A percentile compares a stretch with the other conserved stretches of the same genome.
Evolutionary conservation across 2,113 vertebrate genomes (phyloP).

Genomic region (Rhipidura dahli): DNA sequence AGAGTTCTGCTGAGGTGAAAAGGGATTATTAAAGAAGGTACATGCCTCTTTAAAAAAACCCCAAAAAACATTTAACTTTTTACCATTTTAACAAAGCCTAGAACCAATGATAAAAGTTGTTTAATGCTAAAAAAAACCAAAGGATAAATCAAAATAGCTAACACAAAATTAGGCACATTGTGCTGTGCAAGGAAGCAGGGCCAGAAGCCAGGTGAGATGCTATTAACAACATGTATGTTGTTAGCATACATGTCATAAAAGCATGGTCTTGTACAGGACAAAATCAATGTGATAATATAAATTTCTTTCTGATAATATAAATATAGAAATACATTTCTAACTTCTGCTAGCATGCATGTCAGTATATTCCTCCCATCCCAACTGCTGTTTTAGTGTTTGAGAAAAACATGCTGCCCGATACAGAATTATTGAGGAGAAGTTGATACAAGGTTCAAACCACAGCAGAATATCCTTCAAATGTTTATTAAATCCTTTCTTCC

Average conservation of each 20-base stretch:
- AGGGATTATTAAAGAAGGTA: neutral
- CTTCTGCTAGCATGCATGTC: neutral
- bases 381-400: neutral
- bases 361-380: neutral
- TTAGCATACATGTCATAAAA: neutral
- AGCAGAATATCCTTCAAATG: neutral
- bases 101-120: neutral
- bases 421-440: neutral
- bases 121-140: neutral
- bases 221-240: neutral
- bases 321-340: neutral
- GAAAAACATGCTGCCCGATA: neutral
- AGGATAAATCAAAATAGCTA: neutral
- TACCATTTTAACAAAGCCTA: neutral
- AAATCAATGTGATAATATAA: too few species aligned
- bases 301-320: neutral
- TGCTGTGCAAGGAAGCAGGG: neutral
- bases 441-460: neutral
- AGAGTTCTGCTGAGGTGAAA: neutral
- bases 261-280: neutral
- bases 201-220: neutral
- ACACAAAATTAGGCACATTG: neutral
- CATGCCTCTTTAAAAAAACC: neutral
- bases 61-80: neutral
- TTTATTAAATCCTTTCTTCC: neutral